Base-by-base conservation (phyloP, 2,888 invertebrate genomes). In the Lasius platythorax region DNA sequence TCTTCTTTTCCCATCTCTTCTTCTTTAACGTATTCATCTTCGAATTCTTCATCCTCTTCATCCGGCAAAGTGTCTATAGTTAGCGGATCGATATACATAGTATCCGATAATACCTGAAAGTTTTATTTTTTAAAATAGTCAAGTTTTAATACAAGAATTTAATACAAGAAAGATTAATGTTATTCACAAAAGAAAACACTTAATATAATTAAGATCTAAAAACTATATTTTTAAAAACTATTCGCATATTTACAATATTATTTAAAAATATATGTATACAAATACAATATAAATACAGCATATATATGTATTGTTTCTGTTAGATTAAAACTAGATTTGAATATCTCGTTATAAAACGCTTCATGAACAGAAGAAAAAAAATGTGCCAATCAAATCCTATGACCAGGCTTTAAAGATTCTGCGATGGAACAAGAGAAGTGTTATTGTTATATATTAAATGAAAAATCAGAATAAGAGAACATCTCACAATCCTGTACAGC, bases 61-160 rank as follows among this genome's bases (percentile, higher is more conserved):
- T 64, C 88, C 12, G 82, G 76, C 8, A 85, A 85, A 23, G 1
- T 23, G 6, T 68, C 30, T 79, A 6, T 74, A 68, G 76, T 82
- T 70, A 67, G 50, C 6, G 89, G 87, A 63, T 90, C 85, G 18
- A 87, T 84, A 58, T 90, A 90, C 3, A 33, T 8, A 6, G 70
- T 68, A 9, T 85, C 87, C 12, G 84, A 70, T 12, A 91, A 46
- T 23, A 68, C 15, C 91, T 91, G 43, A 85, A 85, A 82, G 83
- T 84, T 85, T 18, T 23, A 43, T 9, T 61, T 46, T n/a, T n/a
- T n/a, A 8, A n/a, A 50, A 50, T 50, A 50, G 6, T 50, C 18
- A n/a, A 50, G 2, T 50, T 50, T 50, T 23, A 23, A 23, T 23
- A 23, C 23, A 23, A 23, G 23, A 23, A 23, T 46, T 46, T 50